Evolutionary conservation across 2,113 vertebrate genomes (phyloP).

Genomic region (Siphamia tubifer): DNA sequence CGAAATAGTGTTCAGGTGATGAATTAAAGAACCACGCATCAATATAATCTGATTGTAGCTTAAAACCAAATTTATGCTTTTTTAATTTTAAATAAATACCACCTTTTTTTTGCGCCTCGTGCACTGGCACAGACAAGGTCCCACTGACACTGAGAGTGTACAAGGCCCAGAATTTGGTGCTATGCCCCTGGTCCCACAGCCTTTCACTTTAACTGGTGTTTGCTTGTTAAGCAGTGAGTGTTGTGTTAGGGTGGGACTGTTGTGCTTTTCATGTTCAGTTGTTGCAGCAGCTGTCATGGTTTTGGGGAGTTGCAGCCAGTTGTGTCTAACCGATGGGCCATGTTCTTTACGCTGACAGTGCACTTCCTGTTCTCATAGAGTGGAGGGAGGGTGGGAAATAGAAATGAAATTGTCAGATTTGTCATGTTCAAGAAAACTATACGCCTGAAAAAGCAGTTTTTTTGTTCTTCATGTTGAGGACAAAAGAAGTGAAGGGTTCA

Average conservation of each 20-base stretch:
- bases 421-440: neutral
- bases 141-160: no score
- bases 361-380: constrained; percentile 24
- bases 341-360: neutral
- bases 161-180: no score
- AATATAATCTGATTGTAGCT: no score
- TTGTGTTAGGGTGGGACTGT: neutral
- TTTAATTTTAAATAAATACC: no score
- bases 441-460: neutral
- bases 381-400: neutral
- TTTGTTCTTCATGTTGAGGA: no score
- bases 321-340: neutral
- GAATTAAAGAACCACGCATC: no score
- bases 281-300: neutral
- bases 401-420: neutral
- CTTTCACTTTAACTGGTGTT: no score
- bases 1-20: no score
- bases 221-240: neutral
- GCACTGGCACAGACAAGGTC: no score
- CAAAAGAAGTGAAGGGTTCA: neutral
- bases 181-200: no score
- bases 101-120: no score
- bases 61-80: no score
- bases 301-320: neutral
- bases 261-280: neutral